Evolutionary conservation across 2,113 vertebrate species (phyloP).

Genomic region (Pteropus alecto): DNA sequence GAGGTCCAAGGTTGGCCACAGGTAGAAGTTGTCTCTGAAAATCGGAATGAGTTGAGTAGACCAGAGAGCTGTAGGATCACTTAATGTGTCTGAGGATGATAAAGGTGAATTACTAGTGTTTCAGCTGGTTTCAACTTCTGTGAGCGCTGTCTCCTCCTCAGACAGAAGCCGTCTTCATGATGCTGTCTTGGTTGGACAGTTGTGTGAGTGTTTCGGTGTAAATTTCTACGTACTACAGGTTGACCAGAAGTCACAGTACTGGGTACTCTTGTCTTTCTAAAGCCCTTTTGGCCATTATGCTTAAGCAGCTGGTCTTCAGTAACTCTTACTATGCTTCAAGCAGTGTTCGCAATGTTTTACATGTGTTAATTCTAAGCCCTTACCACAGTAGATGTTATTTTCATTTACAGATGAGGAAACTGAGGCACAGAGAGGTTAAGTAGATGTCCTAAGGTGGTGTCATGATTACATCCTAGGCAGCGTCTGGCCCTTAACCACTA

Average conservation of each 20-base stretch:
- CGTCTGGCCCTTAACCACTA: neutral
- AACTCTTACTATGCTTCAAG: neutral
- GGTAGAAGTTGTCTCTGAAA: neutral
- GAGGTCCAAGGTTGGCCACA: neutral
- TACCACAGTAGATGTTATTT: neutral
- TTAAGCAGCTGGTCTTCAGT: neutral
- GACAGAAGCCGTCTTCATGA: neutral
- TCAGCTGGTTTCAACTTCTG: neutral
- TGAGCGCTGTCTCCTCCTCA: neutral
- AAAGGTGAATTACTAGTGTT: neutral
- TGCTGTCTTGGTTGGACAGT: neutral
- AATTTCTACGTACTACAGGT: neutral
- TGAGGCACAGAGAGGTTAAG: neutral
- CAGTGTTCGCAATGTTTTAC: neutral
- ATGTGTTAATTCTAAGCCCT: neutral
- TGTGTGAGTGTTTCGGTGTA: neutral
- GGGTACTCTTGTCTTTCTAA: neutral
- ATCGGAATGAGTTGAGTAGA: neutral
- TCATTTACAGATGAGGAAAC: neutral
- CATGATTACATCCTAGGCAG: neutral
- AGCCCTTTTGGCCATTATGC: neutral
- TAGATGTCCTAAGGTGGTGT: neutral
- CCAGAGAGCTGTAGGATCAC: neutral
- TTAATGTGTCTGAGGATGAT: neutral
- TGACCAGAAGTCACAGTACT: neutral